These are phyloP conservation scores for Corythornis cristatus DNA, from an alignment of 2,113 vertebrate species.

Conservation along the genomic window DNA sequence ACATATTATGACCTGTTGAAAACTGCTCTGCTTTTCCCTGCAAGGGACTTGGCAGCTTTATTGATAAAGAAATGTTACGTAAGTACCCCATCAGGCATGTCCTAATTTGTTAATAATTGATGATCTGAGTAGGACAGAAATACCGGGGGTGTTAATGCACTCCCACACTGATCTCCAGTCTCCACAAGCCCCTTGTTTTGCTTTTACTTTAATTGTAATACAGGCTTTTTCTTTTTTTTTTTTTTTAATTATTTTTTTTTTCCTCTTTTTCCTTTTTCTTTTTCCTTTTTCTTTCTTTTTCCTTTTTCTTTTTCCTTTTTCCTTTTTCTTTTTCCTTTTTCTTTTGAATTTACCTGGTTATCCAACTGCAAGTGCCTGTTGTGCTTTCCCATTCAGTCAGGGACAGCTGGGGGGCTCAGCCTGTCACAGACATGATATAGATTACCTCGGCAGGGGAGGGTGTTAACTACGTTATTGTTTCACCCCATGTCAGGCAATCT, in stretches of 20 bases:
- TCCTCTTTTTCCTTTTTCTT: neutral
- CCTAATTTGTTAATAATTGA: conserved; percentile 60
- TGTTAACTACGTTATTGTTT: neutral
- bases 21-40: neutral
- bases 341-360: neutral
- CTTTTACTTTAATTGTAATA: neutral
- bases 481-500: neutral
- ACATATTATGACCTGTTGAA: neutral
- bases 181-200: neutral
- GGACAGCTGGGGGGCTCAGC: conserved; percentile 1
- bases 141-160: neutral
- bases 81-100: conserved; percentile 18
- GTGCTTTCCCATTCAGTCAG: neutral
- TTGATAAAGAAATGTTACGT: conserved; percentile 38
- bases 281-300: neutral
- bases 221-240: neutral
- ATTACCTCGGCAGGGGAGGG: conserved; percentile 24
- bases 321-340: neutral
- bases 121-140: conserved; percentile 12
- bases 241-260: no score
- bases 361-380: rapidly evolving
- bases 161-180: neutral
- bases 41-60: neutral
- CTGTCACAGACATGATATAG: neutral
- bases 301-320: neutral